Base-by-base conservation (phyloP, 1,140 invertebrate species). In the Gryon sp. region DNA sequence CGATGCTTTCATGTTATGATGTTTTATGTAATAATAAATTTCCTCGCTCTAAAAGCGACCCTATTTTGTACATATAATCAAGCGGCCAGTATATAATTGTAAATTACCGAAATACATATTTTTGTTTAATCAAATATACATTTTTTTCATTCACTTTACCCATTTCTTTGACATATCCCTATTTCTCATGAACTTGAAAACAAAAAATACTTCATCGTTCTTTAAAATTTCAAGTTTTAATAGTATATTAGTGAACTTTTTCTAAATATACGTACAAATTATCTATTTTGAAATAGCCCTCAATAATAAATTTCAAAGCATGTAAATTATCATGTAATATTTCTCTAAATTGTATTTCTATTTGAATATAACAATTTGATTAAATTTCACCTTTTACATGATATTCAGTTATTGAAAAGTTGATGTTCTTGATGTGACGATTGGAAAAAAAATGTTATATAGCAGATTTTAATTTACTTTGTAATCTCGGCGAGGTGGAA, bases 71-170 rank as follows among this genome's bases (percentile, higher is more conserved):
- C n/a, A 81, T 73, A 78, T 76, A 59, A 66, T 68, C 69, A 70
- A 83, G 72, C 74, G 81, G 82, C 81, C 83, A 85, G 80, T 85
- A 85, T 74, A 70, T 52, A 79, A 74, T 73, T 74, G 57, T 80
- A 75, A 66, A 79, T 65, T 62, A 57, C 60, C 46, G 53, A 83
- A 85, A 79, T 84, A 85, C 76, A 85, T 85, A 84, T 85, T 83
- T 82, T 83, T 82, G 76, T 85, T 85, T 76, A 81, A 79, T 82
- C 75, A 72, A 79, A 68, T 26, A 22, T 9, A n/a, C n/a, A n/a
- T n/a, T n/a, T n/a, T n/a, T n/a, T n/a, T n/a, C n/a, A n/a, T n/a
- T n/a, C n/a, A n/a, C n/a, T n/a, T n/a, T n/a, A n/a, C n/a, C n/a
- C n/a, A n/a, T n/a, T n/a, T n/a, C n/a, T n/a, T n/a, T n/a, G n/a